Base-by-base conservation (phyloP, 2,797 vertebrate species). In the Coregonus suidteri region DNA sequence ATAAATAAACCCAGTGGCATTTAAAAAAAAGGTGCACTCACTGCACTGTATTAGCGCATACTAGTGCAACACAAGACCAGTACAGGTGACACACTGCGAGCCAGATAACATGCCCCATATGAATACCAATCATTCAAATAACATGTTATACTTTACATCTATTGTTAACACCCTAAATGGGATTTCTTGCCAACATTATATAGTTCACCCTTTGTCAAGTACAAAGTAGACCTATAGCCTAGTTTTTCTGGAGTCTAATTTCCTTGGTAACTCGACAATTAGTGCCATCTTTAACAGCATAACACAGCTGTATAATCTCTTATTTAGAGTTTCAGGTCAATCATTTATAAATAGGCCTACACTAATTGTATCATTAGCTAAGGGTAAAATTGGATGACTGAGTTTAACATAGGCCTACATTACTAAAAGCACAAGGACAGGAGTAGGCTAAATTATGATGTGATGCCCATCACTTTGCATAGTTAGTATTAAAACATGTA, bases 1-100 rank as follows among this genome's bases (percentile, higher is more conserved):
- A 93, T 89, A 86, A 91, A 94, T 93, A 93, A 35, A 88, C 82
- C 84, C 84, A 74, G 66, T 83, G 75, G 84, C 86, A 64, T 64
- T 86, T 87, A 47, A 11, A 47, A n/a, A 47, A 85, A 87, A 91
- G 89, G 84, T 91, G 85, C 78, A 89, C 84, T 87, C 79, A 71
- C 41, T 47, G 41, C 41, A 47, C 41, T 47, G 41, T 47, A 47
- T 7, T 47, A 64, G 59, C 25, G 9, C 18, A n/a, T 62, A 84
- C 81, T 71, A 53, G 78, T 87, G 76, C 74, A 87, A 88, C 84
- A 89, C 80, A 89, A 85, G 87, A 81, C 82, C n/a, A 77, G 75
- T 78, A 86, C 82, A 88, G 86, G 82, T 89, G 74, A 80, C 69
- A 86, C 82, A 51, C 37, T 31, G 51, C 47, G 1, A 14, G 11